phyloP scores from a whole-genome alignment of 2,888 invertebrate genomes.

The Monopis laevigella region DNA sequence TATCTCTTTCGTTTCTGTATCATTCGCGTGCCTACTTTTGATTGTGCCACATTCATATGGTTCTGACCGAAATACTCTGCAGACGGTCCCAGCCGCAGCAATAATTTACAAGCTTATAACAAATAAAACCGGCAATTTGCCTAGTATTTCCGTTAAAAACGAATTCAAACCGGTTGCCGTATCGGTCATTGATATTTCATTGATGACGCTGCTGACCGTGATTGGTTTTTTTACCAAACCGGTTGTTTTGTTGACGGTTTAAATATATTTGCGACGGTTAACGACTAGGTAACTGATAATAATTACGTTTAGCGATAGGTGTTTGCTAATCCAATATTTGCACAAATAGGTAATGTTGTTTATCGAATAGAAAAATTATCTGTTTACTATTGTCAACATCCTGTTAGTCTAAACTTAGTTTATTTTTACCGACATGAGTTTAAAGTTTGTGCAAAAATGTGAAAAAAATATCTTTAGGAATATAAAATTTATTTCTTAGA shows the following conservation, averaged over 20 bases:
- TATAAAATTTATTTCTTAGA: too few relatives aligned
- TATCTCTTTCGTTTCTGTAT: constrained; percentile 12
- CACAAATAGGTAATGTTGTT: too few relatives aligned
- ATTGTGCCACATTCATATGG: background rate
- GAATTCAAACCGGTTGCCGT: constrained; percentile 25
- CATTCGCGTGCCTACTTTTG: too few relatives aligned
- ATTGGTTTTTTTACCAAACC: constrained; percentile 21
- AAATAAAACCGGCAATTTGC: constrained; percentile 9
- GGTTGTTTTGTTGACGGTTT: constrained; percentile 13
- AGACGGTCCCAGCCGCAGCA: background rate
- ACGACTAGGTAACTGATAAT: too few relatives aligned
- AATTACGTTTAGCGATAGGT: too few relatives aligned
- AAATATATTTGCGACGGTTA: constrained; percentile 9
- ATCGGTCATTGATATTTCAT: constrained; percentile 29
- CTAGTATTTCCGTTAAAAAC: constrained; percentile 23
- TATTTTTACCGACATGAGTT: too few relatives aligned
- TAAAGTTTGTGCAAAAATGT: too few relatives aligned
- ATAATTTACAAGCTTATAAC: constrained; percentile 9
- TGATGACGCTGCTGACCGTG: constrained; percentile 23
- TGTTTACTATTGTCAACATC: too few relatives aligned
- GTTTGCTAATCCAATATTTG: too few relatives aligned
- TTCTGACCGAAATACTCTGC: background rate
- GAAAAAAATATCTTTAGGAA: too few relatives aligned
- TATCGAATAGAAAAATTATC: too few relatives aligned
- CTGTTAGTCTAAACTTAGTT: too few relatives aligned